These are phyloP conservation scores for Cataglyphis altisquamis DNA, from an alignment of 2,888 invertebrate species.

Conservation along the genomic window DNA sequence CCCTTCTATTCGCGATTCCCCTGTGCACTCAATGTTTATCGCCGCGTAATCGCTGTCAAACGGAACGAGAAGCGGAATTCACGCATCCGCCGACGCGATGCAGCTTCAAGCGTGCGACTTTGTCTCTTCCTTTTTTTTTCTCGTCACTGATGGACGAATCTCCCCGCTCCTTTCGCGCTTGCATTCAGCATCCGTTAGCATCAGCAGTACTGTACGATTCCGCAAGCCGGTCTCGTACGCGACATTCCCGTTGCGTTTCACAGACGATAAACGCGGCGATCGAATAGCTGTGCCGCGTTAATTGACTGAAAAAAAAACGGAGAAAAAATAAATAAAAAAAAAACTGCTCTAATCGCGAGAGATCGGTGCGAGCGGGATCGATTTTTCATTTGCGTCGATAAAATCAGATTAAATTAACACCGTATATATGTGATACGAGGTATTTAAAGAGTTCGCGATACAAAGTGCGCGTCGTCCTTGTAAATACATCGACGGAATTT, in stretches of 20 bases:
- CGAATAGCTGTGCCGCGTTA: neutral
- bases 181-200: neutral
- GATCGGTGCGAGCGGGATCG: neutral
- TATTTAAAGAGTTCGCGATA: neutral
- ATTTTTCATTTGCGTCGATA: neutral
- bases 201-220: neutral
- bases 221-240: neutral
- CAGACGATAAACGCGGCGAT: neutral
- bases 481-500: neutral
- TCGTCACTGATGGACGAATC: neutral
- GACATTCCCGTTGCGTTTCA: neutral
- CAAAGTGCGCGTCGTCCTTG: constrained; percentile 1
- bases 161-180: neutral
- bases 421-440: neutral
- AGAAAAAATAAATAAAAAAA: neutral
- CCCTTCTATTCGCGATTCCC: neutral
- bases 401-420: no score
- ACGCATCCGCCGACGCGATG: constrained; percentile 8
- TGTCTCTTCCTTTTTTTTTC: neutral
- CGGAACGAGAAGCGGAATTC: constrained; percentile 5
- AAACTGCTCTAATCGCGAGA: neutral
- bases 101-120: neutral
- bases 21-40: neutral
- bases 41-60: neutral
- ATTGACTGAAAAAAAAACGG: neutral